Conservation (phyloP, 1,140 invertebrate species). For the Melanaphis sacchari region DNA sequence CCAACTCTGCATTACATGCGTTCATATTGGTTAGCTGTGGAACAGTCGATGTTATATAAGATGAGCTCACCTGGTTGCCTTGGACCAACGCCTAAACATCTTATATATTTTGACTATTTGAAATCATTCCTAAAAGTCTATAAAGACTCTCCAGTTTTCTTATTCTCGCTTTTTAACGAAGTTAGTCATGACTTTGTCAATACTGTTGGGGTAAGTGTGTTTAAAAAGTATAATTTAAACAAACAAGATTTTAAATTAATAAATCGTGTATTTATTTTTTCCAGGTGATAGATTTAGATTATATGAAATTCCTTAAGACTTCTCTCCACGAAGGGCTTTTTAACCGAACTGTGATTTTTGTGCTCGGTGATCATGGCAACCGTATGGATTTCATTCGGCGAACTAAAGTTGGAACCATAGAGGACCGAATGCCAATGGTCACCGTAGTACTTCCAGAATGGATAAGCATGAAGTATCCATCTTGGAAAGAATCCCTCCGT, state of each 20-base stretch:
- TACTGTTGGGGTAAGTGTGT: conserved; percentile 62
- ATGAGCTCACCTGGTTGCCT: conserved; percentile 64
- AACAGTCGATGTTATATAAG: conserved; percentile 60
- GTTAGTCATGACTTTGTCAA: conserved; percentile 68
- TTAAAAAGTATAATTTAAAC: background rate
- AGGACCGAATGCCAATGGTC: conserved; percentile 75
- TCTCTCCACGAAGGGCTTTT: conserved; percentile 63
- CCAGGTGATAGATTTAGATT: conserved; percentile 65
- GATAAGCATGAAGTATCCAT: conserved; percentile 67
- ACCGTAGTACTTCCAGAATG: conserved; percentile 70
- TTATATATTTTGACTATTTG: conserved; percentile 68
- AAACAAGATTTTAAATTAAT: background rate
- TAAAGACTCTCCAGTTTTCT: conserved; percentile 59
- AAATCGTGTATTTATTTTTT: background rate
- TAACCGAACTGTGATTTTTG: conserved; percentile 66
- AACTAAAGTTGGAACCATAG: conserved; percentile 72
- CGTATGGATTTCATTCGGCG: conserved; percentile 72
- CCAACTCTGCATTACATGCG: conserved; percentile 66
- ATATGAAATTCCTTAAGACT: conserved; percentile 63
- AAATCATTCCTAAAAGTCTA: conserved; percentile 65
- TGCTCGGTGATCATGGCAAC: conserved; percentile 68
- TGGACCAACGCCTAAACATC: conserved; percentile 66
- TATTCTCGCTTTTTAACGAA: conserved; percentile 66
- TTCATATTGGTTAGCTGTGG: conserved; percentile 63
- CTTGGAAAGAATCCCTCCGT: conserved; percentile 66